phyloP scores from a whole-genome alignment of 2,888 invertebrate genomes.

The Leucophenga montana region DNA sequence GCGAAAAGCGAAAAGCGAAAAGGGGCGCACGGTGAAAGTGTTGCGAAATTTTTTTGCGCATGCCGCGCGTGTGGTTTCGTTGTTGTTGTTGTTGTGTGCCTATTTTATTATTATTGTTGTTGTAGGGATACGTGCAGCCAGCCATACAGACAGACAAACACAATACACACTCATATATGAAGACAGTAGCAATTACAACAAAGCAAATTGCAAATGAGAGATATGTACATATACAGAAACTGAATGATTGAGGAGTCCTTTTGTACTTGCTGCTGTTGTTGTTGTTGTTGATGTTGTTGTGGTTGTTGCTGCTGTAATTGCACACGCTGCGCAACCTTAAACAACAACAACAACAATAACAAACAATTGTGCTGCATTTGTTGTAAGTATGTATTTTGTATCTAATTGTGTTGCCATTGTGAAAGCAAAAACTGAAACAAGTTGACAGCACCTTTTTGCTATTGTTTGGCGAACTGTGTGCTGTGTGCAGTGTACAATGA shows the following conservation, averaged over 20 bases:
- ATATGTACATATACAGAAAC: too few relatives aligned
- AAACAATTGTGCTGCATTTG: background rate
- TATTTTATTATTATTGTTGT: conserved; percentile 1
- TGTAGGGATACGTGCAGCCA: background rate
- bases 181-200: conserved; percentile 19
- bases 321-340: background rate
- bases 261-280: too few relatives aligned
- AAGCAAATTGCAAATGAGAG: too few relatives aligned
- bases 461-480: too few relatives aligned
- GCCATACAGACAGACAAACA: background rate
- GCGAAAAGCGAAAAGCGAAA: background rate
- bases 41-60: conserved; percentile 6
- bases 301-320: too few relatives aligned
- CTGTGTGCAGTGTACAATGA: too few relatives aligned
- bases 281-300: too few relatives aligned
- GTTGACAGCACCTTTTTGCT: too few relatives aligned
- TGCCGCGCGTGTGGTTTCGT: background rate
- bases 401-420: background rate
- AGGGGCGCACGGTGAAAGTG: conserved; percentile 1
- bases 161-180: too few relatives aligned
- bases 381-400: background rate
- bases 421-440: too few relatives aligned
- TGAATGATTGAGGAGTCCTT: background rate
- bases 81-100: background rate
- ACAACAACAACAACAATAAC: too few relatives aligned